Conservation (phyloP, 2,797 vertebrate genomes). For the Falco columbarius region DNA sequence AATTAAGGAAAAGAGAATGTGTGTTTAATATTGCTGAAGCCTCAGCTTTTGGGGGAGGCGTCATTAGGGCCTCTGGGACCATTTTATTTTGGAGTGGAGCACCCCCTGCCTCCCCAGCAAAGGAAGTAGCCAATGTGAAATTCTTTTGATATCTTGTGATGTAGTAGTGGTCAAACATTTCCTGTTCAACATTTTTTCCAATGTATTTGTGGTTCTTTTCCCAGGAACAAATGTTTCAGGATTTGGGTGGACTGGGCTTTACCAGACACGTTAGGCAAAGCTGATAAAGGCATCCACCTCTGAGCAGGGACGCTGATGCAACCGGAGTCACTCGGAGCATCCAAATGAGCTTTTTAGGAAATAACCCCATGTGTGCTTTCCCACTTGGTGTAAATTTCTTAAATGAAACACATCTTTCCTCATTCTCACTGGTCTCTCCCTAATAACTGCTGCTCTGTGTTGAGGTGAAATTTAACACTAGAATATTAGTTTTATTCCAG, state of each 20-base stretch:
- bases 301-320: background rate
- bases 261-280: constrained; percentile 27
- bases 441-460: constrained; percentile 75
- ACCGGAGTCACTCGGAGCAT: background rate
- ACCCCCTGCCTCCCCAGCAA: constrained; percentile 18
- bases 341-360: constrained; percentile 53
- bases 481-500: constrained; percentile 85
- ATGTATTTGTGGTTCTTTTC: constrained; percentile 67
- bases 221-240: constrained; percentile 59
- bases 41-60: background rate
- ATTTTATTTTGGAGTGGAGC: background rate
- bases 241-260: constrained; percentile 38
- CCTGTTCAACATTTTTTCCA: constrained; percentile 70
- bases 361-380: constrained; percentile 27
- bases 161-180: constrained; percentile 77
- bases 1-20: constrained; percentile 31
- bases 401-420: constrained; percentile 73
- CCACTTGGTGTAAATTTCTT: constrained; percentile 37
- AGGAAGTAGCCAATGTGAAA: constrained; percentile 72
- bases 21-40: background rate
- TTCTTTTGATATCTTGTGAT: constrained; percentile 78
- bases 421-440: constrained; percentile 60
- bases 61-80: background rate
- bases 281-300: background rate
- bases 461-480: constrained; percentile 82